Base-by-base conservation (phyloP, 2,113 vertebrate species). In the Cranoglanis bouderius region DNA sequence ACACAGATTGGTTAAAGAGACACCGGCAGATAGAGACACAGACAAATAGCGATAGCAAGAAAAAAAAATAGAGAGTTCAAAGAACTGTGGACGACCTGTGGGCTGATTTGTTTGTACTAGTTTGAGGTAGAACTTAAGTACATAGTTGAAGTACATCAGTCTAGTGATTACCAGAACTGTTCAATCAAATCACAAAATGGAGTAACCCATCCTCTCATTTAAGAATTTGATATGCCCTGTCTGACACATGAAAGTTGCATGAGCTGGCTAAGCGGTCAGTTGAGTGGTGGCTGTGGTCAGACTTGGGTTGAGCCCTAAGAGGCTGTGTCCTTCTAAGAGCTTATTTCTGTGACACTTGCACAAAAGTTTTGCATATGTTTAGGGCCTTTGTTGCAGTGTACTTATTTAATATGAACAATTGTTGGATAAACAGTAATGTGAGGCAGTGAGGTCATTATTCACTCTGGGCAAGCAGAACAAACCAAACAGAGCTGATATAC, bases 331-430 rank as follows among this genome's bases (percentile, higher is more conserved):
- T 75, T 81, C 85, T 55, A 72, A n/a, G 12, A 67, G 89, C 90
- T 78, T 87, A 81, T 90, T 94, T 85, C 91, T 88, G 93, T 93
- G 84, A 61, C 92, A 85, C 63, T 55, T 65, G 70, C 75, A 63
- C 85, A 57, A 88, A 89, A 86, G 91, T 72, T 85, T 93, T 91
- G 92, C 14, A n/a, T 85, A 81, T 93, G 91, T 43, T 35, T 87
- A 81, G 77, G 93, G 90, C 87, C 92, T 94, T 87, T 94, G 90
- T 94, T 93, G 93, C 95, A 94, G 88, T 94, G 94, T 94, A 94
- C 94, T 96, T 94, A 93, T 93, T 93, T 91, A 95, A 96, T 96
- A 95, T 95, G 96, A 95, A 95, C 93, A 90, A 93, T 95, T 95
- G 92, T 95, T 96, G 94, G 92, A 91, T 94, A 95, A 95, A 94